phyloP scores from a whole-genome alignment of 35 echinoderm and acorn worm species.

The Nesometra sesokonis region DNA sequence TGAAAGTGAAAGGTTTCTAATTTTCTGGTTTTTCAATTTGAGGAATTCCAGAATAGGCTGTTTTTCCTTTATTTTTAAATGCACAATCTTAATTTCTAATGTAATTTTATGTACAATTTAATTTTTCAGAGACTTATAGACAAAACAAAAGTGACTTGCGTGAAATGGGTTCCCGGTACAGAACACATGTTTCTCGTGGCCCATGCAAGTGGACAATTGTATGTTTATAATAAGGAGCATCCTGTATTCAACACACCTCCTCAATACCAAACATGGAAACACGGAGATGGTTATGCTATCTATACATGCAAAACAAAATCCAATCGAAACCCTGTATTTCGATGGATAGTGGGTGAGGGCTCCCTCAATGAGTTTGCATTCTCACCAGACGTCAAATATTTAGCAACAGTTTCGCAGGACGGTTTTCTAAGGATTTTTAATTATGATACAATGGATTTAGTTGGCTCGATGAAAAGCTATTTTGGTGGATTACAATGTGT shows the following conservation, averaged over 20 bases:
- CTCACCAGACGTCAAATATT: constrained; percentile 68
- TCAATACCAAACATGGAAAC: constrained; percentile 79
- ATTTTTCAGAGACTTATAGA: constrained; percentile 84
- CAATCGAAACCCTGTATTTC: constrained; percentile 76
- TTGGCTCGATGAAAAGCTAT: constrained; percentile 95
- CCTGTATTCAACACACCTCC: constrained; percentile 65
- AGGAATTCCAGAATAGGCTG: no score
- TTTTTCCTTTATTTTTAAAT: no score
- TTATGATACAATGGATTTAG: constrained; percentile 90
- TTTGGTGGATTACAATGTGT: constrained; percentile 97
- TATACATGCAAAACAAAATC: constrained; percentile 96
- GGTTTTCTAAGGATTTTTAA: constrained; percentile 89
- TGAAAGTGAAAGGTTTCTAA: no score
- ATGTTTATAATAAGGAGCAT: constrained; percentile 85
- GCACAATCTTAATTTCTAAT: no score
- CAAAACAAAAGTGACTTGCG: constrained; percentile 81
- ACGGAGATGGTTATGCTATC: constrained; percentile 87
- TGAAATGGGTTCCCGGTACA: constrained; percentile 90
- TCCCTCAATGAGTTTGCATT: constrained; percentile 95
- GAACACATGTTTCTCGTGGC: constrained; percentile 95
- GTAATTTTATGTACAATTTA: no score
- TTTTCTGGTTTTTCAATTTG: no score
- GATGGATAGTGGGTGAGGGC: constrained; percentile 93
- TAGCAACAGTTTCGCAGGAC: constrained; percentile 91
- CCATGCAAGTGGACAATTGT: constrained; percentile 86